phyloP scores from a whole-genome alignment of 2,797 vertebrate genomes.

The Spheniscus humboldti region DNA sequence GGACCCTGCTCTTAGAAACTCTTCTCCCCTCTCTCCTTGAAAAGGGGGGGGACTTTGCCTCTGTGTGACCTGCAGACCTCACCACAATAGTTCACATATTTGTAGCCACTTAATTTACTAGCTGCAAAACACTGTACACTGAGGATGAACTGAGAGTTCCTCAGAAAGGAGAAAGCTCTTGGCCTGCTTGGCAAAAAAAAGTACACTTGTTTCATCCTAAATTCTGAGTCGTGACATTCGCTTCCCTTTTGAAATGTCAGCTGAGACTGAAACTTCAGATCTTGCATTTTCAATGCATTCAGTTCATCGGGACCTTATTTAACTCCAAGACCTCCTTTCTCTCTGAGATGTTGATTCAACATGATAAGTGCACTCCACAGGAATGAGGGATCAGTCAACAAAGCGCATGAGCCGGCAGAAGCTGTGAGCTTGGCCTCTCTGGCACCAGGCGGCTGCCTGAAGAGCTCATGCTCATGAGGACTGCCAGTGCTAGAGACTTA shows the following conservation, averaged over 20 bases:
- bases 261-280: neutral
- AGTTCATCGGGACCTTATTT: neutral
- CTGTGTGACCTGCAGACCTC: neutral
- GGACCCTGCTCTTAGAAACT: neutral
- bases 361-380: conserved; percentile 30
- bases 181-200: neutral
- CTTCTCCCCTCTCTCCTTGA: no score
- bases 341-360: conserved; percentile 28
- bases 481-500: neutral
- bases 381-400: neutral
- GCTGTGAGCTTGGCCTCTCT: neutral
- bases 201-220: neutral
- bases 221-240: neutral
- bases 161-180: neutral
- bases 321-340: conserved; percentile 29
- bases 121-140: neutral
- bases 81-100: neutral
- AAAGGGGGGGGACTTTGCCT: neutral
- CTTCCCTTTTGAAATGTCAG: neutral
- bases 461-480: neutral
- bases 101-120: neutral
- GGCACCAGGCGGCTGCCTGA: neutral
- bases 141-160: neutral
- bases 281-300: neutral
- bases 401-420: neutral